Base-by-base conservation (phyloP, 2,888 invertebrate species). In the Scelioninae gen. 1 region DNA sequence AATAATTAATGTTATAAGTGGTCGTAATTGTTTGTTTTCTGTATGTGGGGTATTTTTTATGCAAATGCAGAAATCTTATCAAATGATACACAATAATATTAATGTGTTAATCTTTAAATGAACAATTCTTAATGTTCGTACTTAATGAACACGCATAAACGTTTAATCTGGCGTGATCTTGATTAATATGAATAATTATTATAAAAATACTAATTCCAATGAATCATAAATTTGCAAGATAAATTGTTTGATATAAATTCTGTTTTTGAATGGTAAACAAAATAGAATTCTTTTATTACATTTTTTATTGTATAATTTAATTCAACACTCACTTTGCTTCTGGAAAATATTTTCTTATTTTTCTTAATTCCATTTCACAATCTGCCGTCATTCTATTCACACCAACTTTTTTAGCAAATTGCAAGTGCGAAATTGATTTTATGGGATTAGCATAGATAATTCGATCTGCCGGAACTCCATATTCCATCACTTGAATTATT, bases 391-490 rank as follows among this genome's bases (percentile, higher is more conserved):
- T 94, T 80, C 92, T 89, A 11, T 89, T 85, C 2, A 95, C 94
- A 8, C 93, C 92, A 43, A 93, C 87, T 85, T 92, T 92, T 51
- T 91, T 92, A 5, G 95, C 94, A 86, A 93, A 94, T 75, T 90
- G 91, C 72, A 95, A 92, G 88, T 94, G 94, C 31, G 93, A 93
- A 0, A 90, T 88, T 79, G 93, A 92, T 89, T 95, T 95, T 84
- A 94, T 93, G 0, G 95, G 94, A 89, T 95, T 94, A 43, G 95
- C 94, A 87, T 93, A 95, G 84, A 95, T 93, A 60, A 95, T 94
- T 40, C 93, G 92, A 11, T 93, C 89, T 0, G 93, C 90, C 1
- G 91, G 83, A 7, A 94, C 93, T 6, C 93, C 94, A 38, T 93
- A 86, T 15, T 92, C 91, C 80, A 94, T 89, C 5, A 94, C 92